A percentile compares a stretch with the other conserved stretches of the same genome.
Evolutionary conservation across 2,113 vertebrate species (phyloP).

Genomic region (Heterotilapia buettikoferi): DNA sequence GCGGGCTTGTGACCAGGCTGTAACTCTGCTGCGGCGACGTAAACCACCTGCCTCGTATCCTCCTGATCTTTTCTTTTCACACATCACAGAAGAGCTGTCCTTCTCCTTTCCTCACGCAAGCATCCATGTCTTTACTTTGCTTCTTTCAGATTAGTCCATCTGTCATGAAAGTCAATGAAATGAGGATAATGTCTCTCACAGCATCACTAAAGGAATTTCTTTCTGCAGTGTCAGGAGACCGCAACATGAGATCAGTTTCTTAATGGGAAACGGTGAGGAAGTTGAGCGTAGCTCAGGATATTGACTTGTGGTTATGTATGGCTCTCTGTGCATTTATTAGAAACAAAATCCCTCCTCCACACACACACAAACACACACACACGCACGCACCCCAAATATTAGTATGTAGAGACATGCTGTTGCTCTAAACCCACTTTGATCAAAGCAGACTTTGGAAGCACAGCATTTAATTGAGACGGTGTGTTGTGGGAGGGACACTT

Average conservation of each 20-base stretch:
- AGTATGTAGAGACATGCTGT: constrained; percentile 5
- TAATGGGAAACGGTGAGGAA: neutral
- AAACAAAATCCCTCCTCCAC: neutral
- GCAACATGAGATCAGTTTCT: neutral
- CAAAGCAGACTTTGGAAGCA: constrained; percentile 54
- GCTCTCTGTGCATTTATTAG: constrained; percentile 6
- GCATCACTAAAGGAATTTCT: neutral
- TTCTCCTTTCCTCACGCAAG: neutral
- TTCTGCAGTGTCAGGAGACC: neutral
- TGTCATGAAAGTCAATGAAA: neutral
- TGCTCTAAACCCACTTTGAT: constrained; percentile 39
- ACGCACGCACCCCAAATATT: neutral
- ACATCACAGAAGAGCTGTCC: neutral
- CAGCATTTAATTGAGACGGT: constrained; percentile 45
- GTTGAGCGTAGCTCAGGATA: neutral
- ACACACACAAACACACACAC: neutral
- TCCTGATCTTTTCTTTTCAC: neutral
- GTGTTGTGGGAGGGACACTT: constrained; percentile 21
- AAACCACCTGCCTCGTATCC: neutral
- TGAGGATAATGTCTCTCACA: neutral
- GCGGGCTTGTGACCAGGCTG: neutral
- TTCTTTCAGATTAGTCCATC: neutral
- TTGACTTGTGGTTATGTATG: constrained; percentile 1
- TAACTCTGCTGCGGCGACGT: constrained; percentile 33
- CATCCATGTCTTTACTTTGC: neutral